phyloP scores from a whole-genome alignment of 2,113 vertebrate species.

The Poeciliopsis occidentalis region DNA sequence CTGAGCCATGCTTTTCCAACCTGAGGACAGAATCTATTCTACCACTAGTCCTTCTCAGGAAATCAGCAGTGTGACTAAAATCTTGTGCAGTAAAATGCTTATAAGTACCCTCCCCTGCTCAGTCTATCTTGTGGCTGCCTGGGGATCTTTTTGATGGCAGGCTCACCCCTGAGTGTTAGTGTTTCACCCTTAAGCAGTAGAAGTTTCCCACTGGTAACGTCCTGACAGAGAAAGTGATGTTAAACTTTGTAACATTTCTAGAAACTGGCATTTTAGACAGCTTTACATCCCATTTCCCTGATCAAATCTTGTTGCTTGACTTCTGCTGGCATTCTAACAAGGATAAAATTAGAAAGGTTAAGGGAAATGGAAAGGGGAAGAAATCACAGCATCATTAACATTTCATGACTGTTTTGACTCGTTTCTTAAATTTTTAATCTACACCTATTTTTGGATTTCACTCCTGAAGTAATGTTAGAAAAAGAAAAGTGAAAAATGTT shows the following conservation, averaged over 20 bases:
- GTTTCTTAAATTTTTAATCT: not conserved
- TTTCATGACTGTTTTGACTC: not conserved
- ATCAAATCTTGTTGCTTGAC: conserved; percentile 1
- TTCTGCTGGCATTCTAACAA: not conserved
- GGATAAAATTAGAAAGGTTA: not conserved
- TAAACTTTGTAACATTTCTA: conserved; percentile 7
- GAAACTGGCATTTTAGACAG: not conserved
- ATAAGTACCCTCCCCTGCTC: conserved; percentile 29
- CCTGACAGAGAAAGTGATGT: conserved; percentile 12
- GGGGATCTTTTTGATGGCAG: conserved; percentile 51
- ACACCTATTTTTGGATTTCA: not conserved
- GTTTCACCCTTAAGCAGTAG: conserved; percentile 21
- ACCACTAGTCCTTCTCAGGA: too few species aligned
- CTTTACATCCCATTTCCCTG: not conserved
- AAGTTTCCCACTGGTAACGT: conserved; percentile 14
- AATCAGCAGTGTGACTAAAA: conserved; percentile 45
- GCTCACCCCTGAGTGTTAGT: conserved; percentile 43
- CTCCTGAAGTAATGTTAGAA: not conserved
- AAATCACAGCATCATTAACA: not conserved
- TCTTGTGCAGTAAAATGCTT: conserved; percentile 33
- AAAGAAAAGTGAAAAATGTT: not conserved
- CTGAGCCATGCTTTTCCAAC: too few species aligned
- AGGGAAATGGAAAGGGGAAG: not conserved
- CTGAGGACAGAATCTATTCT: too few species aligned
- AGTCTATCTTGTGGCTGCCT: conserved; percentile 68